Percentiles rank a stretch among this genome's conserved stretches.
Evolutionary conservation across 2,888 invertebrate species (phyloP).

Genomic region (Diachrysia chrysitis): DNA sequence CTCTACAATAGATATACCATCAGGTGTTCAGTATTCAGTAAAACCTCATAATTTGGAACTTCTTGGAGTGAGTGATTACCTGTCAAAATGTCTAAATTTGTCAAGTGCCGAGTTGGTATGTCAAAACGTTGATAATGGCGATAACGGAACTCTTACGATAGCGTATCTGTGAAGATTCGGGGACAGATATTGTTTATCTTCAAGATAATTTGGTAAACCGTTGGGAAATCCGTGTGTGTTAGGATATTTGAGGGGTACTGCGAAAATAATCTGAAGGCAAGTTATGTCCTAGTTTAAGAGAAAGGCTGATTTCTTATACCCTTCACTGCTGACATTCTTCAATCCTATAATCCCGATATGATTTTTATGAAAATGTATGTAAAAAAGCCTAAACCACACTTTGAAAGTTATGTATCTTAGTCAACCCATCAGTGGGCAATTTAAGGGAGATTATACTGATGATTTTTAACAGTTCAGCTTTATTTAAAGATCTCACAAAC

Average conservation of each 20-base stretch:
- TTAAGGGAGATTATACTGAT: too few relatives aligned
- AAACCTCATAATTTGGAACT: constrained; percentile 26
- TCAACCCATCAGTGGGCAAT: too few relatives aligned
- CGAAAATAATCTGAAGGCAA: not conserved
- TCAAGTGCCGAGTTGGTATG: constrained; percentile 76
- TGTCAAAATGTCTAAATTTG: constrained; percentile 74
- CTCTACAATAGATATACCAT: constrained; percentile 12
- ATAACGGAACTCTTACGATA: constrained; percentile 53
- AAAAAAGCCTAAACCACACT: too few relatives aligned
- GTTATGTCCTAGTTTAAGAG: not conserved
- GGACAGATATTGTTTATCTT: constrained; percentile 47
- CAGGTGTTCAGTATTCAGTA: constrained; percentile 16
- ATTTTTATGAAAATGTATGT: too few relatives aligned
- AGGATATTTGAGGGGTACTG: constrained; percentile 24
- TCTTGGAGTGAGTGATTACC: constrained; percentile 65
- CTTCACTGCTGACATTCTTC: not conserved
- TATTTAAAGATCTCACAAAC: not conserved
- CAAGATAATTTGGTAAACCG: constrained; percentile 42
- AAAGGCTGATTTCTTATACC: not conserved
- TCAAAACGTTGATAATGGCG: constrained; percentile 72
- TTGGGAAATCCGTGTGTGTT: constrained; percentile 49
- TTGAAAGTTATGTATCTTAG: too few relatives aligned
- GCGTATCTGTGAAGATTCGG: constrained; percentile 58
- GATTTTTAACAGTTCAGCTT: not conserved
- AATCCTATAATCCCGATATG: too few relatives aligned